phyloP scores from a whole-genome alignment of 2,888 invertebrate genomes.

The Lasioglossum villosulum region DNA sequence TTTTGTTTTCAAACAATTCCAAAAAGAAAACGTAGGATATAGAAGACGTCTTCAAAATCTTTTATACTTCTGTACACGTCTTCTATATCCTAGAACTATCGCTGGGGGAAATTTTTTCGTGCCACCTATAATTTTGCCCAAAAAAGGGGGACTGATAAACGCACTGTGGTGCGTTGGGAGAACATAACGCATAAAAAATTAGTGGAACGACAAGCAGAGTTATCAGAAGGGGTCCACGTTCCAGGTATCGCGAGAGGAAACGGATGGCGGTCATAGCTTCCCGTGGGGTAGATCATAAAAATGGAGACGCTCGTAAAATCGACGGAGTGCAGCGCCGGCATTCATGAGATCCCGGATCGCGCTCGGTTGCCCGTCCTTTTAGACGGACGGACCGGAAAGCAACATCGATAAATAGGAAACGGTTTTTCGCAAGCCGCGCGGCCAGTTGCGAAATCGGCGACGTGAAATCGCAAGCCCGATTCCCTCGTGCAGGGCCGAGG shows the following conservation, averaged over 20 bases:
- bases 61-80: not conserved
- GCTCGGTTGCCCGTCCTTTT: conserved; percentile 19
- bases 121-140: not conserved
- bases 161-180: not conserved
- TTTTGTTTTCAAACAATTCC: not conserved
- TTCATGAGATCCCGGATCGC: conserved; percentile 28
- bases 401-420: conserved; percentile 56
- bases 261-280: conserved; percentile 57
- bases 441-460: conserved; percentile 37
- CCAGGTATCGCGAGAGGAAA: conserved; percentile 50
- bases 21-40: too few species aligned
- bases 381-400: conserved; percentile 32
- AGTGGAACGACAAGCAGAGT: not conserved
- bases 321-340: conserved; percentile 46
- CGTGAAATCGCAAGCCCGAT: conserved; percentile 22
- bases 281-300: conserved; percentile 64
- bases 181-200: not conserved
- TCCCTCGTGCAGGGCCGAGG: not conserved
- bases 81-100: not conserved
- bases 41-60: too few species aligned
- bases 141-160: not conserved
- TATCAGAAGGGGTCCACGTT: conserved; percentile 49
- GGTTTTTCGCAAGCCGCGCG: conserved; percentile 23
- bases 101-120: too few species aligned
- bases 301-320: conserved; percentile 68